phyloP scores from a whole-genome alignment of 2,113 vertebrate species.

The Actenoides hombroni region DNA sequence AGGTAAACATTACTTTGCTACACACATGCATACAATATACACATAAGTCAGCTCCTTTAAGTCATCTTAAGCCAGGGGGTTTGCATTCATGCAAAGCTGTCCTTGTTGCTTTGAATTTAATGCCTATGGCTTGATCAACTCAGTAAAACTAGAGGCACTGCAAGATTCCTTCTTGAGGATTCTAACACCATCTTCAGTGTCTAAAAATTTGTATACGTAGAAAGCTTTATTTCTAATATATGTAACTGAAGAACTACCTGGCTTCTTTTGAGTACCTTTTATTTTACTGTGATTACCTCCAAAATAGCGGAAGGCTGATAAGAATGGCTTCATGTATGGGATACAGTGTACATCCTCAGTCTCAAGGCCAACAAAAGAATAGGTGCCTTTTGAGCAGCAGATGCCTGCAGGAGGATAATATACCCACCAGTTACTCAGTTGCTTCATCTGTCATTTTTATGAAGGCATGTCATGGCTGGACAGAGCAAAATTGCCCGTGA shows the following conservation, averaged over 20 bases:
- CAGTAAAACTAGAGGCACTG: background rate
- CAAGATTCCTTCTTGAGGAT: background rate
- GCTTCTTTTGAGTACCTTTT: background rate
- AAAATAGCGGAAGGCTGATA: background rate
- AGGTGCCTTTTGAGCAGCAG: slow-evolving; percentile 37
- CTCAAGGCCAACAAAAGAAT: slow-evolving; percentile 29
- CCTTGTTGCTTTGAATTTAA: background rate
- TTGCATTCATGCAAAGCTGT: background rate
- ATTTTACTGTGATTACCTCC: background rate
- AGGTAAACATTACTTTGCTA: background rate
- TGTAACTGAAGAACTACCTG: background rate
- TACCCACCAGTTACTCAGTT: slow-evolving; percentile 57
- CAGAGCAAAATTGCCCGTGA: slow-evolving; percentile 59
- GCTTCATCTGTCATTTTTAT: slow-evolving; percentile 61
- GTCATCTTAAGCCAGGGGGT: background rate
- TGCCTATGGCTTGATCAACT: background rate
- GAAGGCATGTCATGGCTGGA: slow-evolving; percentile 49
- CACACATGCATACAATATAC: background rate
- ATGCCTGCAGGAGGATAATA: slow-evolving; percentile 38
- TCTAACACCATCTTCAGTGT: background rate
- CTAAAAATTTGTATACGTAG: background rate
- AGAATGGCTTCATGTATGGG: background rate
- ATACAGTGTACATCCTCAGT: background rate
- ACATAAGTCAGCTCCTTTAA: background rate
- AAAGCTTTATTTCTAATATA: background rate